These are phyloP conservation scores for Melanerpes formicivorus DNA, from an alignment of 2,113 vertebrate species.

Conservation along the genomic window DNA sequence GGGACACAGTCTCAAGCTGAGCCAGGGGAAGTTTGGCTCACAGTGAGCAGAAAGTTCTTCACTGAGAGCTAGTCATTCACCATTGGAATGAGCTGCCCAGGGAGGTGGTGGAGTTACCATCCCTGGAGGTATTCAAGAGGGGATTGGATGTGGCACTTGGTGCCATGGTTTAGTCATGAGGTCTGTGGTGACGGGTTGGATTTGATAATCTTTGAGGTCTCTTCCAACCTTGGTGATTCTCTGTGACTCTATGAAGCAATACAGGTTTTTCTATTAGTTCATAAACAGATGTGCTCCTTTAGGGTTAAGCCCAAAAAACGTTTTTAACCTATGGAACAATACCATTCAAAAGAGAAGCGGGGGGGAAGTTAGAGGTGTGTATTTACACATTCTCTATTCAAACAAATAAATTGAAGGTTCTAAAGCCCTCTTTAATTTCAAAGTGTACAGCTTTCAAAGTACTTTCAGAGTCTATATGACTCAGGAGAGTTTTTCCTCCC, in stretches of 20 bases:
- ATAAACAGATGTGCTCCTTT: slow-evolving; percentile 9
- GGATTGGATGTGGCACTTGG: too few species aligned
- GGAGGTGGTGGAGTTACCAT: too few species aligned
- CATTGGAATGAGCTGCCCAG: too few species aligned
- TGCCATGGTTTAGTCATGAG: too few species aligned
- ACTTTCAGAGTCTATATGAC: background rate
- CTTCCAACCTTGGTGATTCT: too few species aligned
- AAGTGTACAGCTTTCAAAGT: background rate
- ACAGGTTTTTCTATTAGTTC: background rate
- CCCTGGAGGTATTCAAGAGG: too few species aligned
- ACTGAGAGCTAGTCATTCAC: too few species aligned
- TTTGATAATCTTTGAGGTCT: too few species aligned
- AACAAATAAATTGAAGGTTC: background rate
- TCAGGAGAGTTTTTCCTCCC: background rate
- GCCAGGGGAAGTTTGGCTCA: too few species aligned
- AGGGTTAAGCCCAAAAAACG: slow-evolving; percentile 10
- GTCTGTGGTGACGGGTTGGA: too few species aligned
- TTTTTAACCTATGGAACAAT: background rate
- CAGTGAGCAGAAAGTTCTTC: too few species aligned
- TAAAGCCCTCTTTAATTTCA: background rate
- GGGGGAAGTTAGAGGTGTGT: background rate
- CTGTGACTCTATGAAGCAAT: background rate
- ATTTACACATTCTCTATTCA: background rate
- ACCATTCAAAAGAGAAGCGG: background rate
- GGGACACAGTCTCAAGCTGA: too few species aligned